A percentile compares a stretch with the other conserved stretches of the same genome.
Conservation (phyloP, 2,888 invertebrate genomes). For the Geotrupes spiniger region DNA sequence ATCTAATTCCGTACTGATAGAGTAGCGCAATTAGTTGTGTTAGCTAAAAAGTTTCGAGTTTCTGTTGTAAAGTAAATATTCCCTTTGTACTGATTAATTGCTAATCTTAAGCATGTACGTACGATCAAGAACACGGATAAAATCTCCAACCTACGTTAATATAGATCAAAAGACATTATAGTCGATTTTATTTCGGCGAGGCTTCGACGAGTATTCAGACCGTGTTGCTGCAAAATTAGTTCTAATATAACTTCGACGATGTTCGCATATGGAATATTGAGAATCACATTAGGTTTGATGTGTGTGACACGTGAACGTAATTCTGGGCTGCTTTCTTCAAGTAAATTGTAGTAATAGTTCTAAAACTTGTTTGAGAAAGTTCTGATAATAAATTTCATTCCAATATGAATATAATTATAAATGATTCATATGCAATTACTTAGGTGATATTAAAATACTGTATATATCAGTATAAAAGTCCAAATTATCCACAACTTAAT, state of each 20-base stretch:
- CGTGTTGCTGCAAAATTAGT: conserved; percentile 7
- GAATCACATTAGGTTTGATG: too few relatives aligned
- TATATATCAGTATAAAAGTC: too few relatives aligned
- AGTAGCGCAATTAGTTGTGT: conserved; percentile 6
- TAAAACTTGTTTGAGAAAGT: too few relatives aligned
- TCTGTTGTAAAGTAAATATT: conserved; percentile 9
- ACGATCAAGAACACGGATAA: conserved; percentile 5
- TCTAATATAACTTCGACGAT: not conserved
- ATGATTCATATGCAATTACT: too few relatives aligned
- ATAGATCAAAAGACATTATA: not conserved
- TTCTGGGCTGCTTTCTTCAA: too few relatives aligned
- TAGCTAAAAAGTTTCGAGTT: not conserved
- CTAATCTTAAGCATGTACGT: conserved; percentile 1
- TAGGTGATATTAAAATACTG: too few relatives aligned
- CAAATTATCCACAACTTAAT: too few relatives aligned
- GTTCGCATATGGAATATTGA: not conserved
- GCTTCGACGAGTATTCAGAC: not conserved
- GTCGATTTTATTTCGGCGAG: not conserved
- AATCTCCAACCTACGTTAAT: not conserved
- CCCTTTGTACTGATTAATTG: conserved; percentile 13
- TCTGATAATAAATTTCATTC: too few relatives aligned
- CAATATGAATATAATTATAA: too few relatives aligned
- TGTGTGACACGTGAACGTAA: too few relatives aligned
- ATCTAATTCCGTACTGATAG: conserved; percentile 9
- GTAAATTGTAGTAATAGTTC: too few relatives aligned